Base-by-base conservation (phyloP, 2,888 invertebrate species). In the Laspeyria flexula region DNA sequence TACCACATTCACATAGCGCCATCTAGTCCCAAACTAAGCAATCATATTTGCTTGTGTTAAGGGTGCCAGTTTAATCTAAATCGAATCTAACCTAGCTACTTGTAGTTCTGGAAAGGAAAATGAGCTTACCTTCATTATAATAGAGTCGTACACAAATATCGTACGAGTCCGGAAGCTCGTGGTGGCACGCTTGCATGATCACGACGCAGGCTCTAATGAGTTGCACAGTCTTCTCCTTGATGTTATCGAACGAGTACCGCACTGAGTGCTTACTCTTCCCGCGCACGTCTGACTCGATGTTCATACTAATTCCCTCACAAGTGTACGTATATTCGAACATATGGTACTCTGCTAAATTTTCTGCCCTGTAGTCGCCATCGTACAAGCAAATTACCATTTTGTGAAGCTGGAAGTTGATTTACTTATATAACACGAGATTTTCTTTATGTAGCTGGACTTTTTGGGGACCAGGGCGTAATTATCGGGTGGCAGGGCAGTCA, bases 301-400 rank as follows among this genome's bases (percentile, higher is more conserved):
- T 79, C 76, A 90, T 68, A 4, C 71, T 65, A n/a, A 82, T 79
- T n/a, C 74, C 81, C 0, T 73, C 74, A 1, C 66, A 45, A 4
- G 55, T 73, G 62, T 90, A 90, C 0, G 71, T 29, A 53, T 86
- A 91, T 55, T 89, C 85, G 55, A 91, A 88, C 2, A 85, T 61
- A 49, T 88, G 75, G 45, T 85, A 89, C 44, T 91, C 91, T 0
- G 83, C 43, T 5, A 91, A 64, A 44, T 85, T 88, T n/a, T 86
- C 88, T 1, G 56, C 35, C 21, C 69, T 74, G 41, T 80, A 80
- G 1, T 83, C 83, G 23, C 77, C 83, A 13, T 85, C 83, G 70
- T 90, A 90, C 57, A 91, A 87, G 54, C 90, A 91, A 7, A 91
- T 53, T 0, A 79, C 89, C 38, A 91, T 60, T 65, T 86, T 81